Evolutionary conservation across 2,888 invertebrate species (phyloP).

Genomic region (Hetaerina titia): DNA sequence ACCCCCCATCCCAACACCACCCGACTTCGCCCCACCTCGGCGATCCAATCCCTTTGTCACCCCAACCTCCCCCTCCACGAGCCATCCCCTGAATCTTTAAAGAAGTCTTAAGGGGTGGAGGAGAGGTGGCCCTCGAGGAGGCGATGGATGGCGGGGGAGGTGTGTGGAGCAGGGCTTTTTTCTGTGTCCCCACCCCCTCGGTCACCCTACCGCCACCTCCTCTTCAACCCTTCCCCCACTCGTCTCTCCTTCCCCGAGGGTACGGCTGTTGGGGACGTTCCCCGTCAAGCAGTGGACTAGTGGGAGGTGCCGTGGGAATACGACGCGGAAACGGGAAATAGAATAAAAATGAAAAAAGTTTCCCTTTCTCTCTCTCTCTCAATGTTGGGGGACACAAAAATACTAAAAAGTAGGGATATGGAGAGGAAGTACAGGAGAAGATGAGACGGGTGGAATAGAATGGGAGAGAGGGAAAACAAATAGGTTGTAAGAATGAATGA

Average conservation of each 20-base stretch:
- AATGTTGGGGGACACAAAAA: background rate
- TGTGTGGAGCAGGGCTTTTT: background rate
- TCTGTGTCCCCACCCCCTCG: background rate
- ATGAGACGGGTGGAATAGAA: background rate
- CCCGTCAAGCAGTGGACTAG: background rate
- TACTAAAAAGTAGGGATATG: background rate
- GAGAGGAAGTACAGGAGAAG: background rate
- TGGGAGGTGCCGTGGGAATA: background rate
- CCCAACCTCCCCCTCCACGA: no score
- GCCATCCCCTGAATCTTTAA: background rate
- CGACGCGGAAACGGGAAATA: background rate
- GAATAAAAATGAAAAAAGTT: background rate
- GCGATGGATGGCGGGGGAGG: background rate
- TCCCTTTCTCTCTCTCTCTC: background rate
- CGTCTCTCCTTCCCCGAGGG: background rate
- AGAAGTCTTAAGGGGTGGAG: background rate
- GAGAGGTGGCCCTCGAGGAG: background rate
- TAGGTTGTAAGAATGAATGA: slow-evolving; percentile 22
- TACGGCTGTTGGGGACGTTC: background rate
- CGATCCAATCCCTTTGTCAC: background rate
- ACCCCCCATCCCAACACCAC: background rate
- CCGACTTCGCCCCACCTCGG: background rate
- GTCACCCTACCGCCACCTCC: background rate
- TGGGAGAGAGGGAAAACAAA: background rate
- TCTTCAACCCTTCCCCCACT: no score